Conservation (phyloP, 2,888 invertebrate species). For the Ganaspis brasiliensis region DNA sequence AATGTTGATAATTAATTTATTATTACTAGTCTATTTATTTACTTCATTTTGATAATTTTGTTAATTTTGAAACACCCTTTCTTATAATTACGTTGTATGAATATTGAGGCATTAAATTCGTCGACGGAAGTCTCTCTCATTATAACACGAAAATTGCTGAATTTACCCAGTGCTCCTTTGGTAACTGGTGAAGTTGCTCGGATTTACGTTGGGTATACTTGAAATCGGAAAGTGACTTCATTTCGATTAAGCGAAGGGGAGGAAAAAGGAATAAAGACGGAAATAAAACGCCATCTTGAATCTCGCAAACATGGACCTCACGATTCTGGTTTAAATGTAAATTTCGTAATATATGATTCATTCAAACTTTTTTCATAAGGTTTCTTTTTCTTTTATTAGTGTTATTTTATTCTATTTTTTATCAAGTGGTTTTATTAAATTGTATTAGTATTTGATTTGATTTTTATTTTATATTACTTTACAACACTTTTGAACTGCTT, state of each 20-base stretch:
- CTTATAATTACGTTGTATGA: neutral
- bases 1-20: no score
- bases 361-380: no score
- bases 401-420: no score
- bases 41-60: neutral
- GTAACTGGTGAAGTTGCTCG: neutral
- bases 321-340: neutral
- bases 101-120: neutral
- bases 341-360: neutral
- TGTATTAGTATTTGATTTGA: no score
- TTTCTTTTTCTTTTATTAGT: no score
- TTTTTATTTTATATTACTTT: no score
- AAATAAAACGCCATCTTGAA: neutral
- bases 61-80: neutral
- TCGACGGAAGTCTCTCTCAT: neutral
- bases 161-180: slow-evolving; percentile 2
- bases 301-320: neutral
- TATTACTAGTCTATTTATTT: no score
- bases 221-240: slow-evolving; percentile 55
- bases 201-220: slow-evolving; percentile 50
- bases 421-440: no score
- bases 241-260: slow-evolving; percentile 48
- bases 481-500: no score
- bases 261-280: neutral
- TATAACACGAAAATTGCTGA: neutral